A percentile compares a stretch with the other conserved stretches of the same genome.
These are phyloP conservation scores for Triplophysa tibetana DNA, from an alignment of 2,113 vertebrate species.

Conservation along the genomic window DNA sequence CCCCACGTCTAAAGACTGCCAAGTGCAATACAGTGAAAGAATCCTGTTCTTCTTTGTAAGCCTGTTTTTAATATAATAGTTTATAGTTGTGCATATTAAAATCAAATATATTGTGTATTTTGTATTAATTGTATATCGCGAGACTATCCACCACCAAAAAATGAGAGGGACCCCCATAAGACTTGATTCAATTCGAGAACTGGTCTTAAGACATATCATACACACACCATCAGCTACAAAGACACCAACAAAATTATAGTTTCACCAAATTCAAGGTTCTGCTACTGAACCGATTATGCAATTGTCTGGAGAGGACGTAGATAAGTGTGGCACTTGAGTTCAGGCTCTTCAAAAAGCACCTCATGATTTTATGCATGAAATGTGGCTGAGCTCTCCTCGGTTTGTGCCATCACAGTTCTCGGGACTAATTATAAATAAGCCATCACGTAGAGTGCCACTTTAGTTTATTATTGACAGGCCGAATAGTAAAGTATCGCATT, in stretches of 20 bases:
- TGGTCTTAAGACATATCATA: too few species aligned
- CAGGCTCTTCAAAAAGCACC: conserved; percentile 15
- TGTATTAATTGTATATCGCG: too few species aligned
- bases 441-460: conserved; percentile 13
- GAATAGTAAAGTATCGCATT: background rate
- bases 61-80: too few species aligned
- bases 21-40: too few species aligned
- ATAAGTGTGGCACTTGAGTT: background rate
- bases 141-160: too few species aligned
- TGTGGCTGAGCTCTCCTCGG: background rate
- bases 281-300: background rate
- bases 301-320: background rate
- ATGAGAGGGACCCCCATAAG: too few species aligned
- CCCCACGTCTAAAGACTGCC: too few species aligned
- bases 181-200: too few species aligned
- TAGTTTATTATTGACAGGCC: conserved; percentile 21
- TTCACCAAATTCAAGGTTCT: background rate
- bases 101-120: too few species aligned
- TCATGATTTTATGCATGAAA: conserved; percentile 47
- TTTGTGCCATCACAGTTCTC: conserved; percentile 11
- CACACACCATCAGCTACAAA: background rate
- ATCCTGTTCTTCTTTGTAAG: too few species aligned
- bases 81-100: too few species aligned
- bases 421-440: conserved; percentile 14
- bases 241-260: background rate